These are phyloP conservation scores for Gallinago paraguaiae DNA, from an alignment of 2,113 vertebrate genomes.

Conservation along the genomic window DNA sequence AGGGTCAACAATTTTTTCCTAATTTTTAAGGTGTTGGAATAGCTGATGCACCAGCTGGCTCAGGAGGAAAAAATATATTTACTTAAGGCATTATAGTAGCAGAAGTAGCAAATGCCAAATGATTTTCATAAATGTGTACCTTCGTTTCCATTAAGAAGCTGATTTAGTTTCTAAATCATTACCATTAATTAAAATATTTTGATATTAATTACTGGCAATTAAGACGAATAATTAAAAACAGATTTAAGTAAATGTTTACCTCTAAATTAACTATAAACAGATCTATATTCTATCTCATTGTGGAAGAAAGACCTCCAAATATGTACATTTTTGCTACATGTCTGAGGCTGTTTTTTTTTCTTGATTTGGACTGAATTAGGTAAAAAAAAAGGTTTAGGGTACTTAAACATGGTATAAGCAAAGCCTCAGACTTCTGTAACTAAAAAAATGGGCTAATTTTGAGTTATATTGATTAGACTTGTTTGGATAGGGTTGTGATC, in stretches of 20 bases:
- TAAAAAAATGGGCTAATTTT: neutral
- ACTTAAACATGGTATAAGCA: neutral
- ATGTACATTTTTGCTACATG: neutral
- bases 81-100: neutral
- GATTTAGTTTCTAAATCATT: neutral
- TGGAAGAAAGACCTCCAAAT: neutral
- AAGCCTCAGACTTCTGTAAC: neutral
- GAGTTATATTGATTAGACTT: neutral
- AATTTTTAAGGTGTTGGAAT: neutral
- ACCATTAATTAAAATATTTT: neutral
- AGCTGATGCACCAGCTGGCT: neutral
- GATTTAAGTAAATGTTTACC: neutral
- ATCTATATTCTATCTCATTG: neutral
- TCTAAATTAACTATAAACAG: neutral
- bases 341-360: neutral
- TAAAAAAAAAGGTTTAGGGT: neutral
- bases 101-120: neutral
- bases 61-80: neutral
- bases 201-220: neutral
- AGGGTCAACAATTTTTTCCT: neutral
- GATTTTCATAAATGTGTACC: neutral
- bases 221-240: neutral
- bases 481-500: neutral
- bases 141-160: neutral
- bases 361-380: neutral